A percentile compares a stretch with the other conserved stretches of the same genome.
phyloP scores from a whole-genome alignment of 1,140 invertebrate genomes.

The Catajapyx aquilonaris region DNA sequence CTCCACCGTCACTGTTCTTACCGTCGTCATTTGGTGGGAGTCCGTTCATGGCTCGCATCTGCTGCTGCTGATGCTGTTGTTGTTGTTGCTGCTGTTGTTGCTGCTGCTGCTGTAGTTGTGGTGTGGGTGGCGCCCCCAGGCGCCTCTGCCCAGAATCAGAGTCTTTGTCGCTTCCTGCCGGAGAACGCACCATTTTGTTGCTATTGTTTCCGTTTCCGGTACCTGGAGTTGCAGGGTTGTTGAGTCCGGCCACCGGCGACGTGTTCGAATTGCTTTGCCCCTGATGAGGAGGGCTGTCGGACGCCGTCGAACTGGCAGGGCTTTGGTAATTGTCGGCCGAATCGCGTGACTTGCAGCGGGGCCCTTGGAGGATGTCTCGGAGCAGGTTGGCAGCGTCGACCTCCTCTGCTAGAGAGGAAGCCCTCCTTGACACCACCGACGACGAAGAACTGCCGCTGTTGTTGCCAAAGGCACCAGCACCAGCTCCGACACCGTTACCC shows the following conservation, averaged over 20 bases:
- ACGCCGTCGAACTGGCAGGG: background rate
- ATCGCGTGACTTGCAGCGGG: background rate
- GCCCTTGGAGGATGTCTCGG: conserved; percentile 39
- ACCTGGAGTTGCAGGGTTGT: background rate
- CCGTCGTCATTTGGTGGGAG: conserved; percentile 18
- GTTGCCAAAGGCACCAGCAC: background rate
- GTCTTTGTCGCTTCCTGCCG: background rate
- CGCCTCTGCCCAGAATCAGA: background rate
- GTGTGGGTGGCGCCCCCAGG: background rate
- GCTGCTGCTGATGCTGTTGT: background rate
- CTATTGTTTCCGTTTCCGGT: conserved; percentile 22
- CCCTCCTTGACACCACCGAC: background rate
- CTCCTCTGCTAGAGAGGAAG: background rate
- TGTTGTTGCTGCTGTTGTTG: background rate
- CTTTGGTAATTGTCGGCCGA: background rate
- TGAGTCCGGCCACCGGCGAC: background rate
- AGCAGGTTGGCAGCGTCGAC: conserved; percentile 16
- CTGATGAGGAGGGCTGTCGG: background rate
- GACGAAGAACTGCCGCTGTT: background rate
- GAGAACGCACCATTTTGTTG: conserved; percentile 11
- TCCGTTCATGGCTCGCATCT: background rate
- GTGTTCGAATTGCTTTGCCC: background rate
- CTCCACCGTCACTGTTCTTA: conserved; percentile 13
- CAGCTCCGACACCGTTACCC: background rate
- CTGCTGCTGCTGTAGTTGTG: background rate